These are phyloP conservation scores for Onychostoma macrolepis DNA, from an alignment of 2,113 vertebrate species.

Conservation along the genomic window DNA sequence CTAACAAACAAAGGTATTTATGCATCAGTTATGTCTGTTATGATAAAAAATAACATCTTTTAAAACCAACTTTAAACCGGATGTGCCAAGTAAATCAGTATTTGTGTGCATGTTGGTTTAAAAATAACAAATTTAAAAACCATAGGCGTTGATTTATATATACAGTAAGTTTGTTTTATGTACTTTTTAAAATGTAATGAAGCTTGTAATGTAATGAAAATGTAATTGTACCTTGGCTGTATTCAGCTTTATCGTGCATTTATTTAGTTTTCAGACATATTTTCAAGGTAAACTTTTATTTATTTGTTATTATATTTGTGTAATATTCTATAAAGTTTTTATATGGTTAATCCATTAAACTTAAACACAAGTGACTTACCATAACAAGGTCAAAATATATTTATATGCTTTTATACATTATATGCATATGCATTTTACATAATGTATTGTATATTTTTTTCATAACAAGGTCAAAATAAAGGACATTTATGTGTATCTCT, in stretches of 20 bases:
- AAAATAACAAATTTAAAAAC: not conserved
- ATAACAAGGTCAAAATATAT: not conserved
- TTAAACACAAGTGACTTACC: not conserved
- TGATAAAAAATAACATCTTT: not conserved
- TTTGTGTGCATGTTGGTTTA: not conserved
- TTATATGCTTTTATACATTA: not conserved
- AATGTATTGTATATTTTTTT: too few relatives aligned
- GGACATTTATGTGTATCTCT: too few relatives aligned
- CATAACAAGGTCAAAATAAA: too few relatives aligned
- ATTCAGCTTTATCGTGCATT: too few relatives aligned
- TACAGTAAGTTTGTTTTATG: not conserved
- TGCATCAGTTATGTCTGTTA: not conserved
- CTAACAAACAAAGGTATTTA: not conserved
- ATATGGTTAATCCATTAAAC: not conserved
- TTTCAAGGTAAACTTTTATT: not conserved
- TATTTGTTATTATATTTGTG: not conserved
- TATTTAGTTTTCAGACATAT: not conserved
- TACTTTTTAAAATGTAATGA: not conserved
- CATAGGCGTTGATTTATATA: too few relatives aligned
- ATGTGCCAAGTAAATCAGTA: not conserved
- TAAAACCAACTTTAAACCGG: not conserved
- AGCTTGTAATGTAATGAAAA: not conserved
- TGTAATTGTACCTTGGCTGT: not conserved
- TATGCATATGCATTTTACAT: not conserved
- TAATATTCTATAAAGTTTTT: not conserved